Base-by-base conservation (phyloP, 2,113 vertebrate genomes). In the Tragulus kanchil region DNA sequence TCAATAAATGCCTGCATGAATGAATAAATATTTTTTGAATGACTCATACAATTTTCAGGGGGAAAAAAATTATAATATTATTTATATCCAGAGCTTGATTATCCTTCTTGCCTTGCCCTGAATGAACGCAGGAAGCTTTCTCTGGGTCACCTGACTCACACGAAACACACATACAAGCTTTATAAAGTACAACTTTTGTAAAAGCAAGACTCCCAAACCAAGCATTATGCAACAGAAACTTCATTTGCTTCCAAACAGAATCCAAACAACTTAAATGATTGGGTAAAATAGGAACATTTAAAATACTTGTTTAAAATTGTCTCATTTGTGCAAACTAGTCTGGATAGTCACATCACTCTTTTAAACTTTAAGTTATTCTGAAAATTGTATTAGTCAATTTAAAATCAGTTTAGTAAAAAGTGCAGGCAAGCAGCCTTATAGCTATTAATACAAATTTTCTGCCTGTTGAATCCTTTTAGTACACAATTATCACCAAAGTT, bases 21-120 rank as follows among this genome's bases (percentile, higher is more conserved):
- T 73, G 45, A 92, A 16, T 36, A 17, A 83, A 62, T 48, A 50
- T 82, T 93, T 94, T 85, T 85, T 78, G 19, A 93, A 73, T 16
- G 62, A 61, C 3, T 82, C 61, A 50, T 6, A 92, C 31, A 85
- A 59, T 16, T 65, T 96, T 58, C n/a, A 59, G 81, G 88, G 54
- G 78, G 58, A 84, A 3, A 77, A 79, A 14, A 14, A 14, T 67
- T 79, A 31, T 75, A 52, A 78, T 71, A 50, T 62, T 84, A 62
- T 89, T 83, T 73, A 75, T 5, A 73, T 25, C 15, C 16, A 84
- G 54, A 73, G 8, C 11, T 88, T 62, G 71, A 64, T 31, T 92
- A 3, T 61, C 14, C 42, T 89, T 58, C 56, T 77, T 31, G 21
- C 65, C 25, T 23, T 67, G 1, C 5, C 61, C 52, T 31, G 1